Conservation (phyloP, 2,113 vertebrate genomes). For the Chaetodon trifascialis region DNA sequence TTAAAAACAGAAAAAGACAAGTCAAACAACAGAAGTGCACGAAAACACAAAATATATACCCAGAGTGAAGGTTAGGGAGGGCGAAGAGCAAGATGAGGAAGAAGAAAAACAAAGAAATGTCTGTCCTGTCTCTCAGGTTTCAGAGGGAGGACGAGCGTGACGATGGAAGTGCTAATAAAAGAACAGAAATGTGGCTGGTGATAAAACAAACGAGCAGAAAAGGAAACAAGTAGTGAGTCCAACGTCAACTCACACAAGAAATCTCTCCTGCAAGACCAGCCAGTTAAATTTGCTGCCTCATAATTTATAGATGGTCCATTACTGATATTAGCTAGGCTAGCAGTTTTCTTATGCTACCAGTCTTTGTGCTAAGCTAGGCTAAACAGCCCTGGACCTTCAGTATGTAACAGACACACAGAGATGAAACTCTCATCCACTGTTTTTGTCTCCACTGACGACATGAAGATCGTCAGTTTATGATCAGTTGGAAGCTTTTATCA, state of each 20-base stretch:
- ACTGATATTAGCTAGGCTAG: background rate
- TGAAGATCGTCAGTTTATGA: no score
- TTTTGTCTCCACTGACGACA: background rate
- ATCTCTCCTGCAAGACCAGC: background rate
- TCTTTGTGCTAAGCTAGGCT: background rate
- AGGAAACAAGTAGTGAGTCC: background rate
- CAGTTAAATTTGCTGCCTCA: background rate
- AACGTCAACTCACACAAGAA: background rate
- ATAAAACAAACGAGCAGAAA: background rate
- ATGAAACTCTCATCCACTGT: no score
- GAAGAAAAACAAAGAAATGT: background rate
- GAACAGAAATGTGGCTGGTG: background rate
- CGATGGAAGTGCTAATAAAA: background rate
- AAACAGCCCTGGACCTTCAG: background rate
- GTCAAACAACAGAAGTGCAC: background rate
- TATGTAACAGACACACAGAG: background rate
- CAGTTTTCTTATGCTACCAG: background rate
- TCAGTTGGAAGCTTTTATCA: background rate
- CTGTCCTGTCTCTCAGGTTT: background rate
- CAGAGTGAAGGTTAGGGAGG: background rate
- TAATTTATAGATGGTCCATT: background rate
- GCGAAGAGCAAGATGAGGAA: conserved; percentile 3
- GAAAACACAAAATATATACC: conserved; percentile 15
- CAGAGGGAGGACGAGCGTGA: conserved; percentile 9
- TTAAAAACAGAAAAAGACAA: conserved; percentile 9